Percentiles rank a stretch among this genome's conserved stretches.
Evolutionary conservation across 2,888 invertebrate species (phyloP).

Genomic region (Conus canariensis): DNA sequence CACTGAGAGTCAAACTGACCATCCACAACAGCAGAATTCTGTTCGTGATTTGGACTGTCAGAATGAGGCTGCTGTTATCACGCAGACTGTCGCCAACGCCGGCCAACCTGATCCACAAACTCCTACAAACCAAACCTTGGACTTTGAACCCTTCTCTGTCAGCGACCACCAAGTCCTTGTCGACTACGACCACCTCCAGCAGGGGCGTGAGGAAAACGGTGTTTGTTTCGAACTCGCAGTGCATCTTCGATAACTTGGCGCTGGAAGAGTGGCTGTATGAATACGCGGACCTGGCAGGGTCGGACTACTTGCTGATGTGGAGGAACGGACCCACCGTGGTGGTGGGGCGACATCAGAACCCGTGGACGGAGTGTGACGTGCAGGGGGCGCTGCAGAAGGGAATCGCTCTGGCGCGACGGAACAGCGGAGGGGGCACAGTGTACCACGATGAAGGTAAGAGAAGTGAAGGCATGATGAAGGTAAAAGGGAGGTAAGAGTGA

Average conservation of each 20-base stretch:
- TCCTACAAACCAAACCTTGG: not conserved
- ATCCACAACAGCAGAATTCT: too few relatives aligned
- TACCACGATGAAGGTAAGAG: conserved; percentile 90
- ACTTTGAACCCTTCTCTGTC: not conserved
- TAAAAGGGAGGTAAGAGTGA: too few relatives aligned
- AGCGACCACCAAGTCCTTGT: not conserved
- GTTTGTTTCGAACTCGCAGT: conserved; percentile 89
- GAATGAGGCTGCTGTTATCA: not conserved
- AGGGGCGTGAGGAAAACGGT: conserved; percentile 47
- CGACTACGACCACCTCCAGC: not conserved
- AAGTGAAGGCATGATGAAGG: not conserved
- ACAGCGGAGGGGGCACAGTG: conserved; percentile 97
- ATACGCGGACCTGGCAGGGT: conserved; percentile 89
- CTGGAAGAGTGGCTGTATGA: conserved; percentile 97
- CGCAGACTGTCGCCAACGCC: not conserved
- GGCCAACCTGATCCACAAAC: not conserved
- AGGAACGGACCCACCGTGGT: conserved; percentile 96
- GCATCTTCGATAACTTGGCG: conserved; percentile 95
- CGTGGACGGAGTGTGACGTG: conserved; percentile 94
- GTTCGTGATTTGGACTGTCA: too few relatives aligned
- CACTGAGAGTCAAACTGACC: too few relatives aligned
- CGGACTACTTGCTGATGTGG: conserved; percentile 92
- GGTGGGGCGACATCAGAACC: conserved; percentile 97
- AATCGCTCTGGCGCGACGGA: conserved; percentile 90
- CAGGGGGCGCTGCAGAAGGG: conserved; percentile 84